Percentiles rank a stretch among this genome's conserved stretches.
phyloP scores from a whole-genome alignment of 2,797 vertebrate species.

The Protosalanx chinensis region DNA sequence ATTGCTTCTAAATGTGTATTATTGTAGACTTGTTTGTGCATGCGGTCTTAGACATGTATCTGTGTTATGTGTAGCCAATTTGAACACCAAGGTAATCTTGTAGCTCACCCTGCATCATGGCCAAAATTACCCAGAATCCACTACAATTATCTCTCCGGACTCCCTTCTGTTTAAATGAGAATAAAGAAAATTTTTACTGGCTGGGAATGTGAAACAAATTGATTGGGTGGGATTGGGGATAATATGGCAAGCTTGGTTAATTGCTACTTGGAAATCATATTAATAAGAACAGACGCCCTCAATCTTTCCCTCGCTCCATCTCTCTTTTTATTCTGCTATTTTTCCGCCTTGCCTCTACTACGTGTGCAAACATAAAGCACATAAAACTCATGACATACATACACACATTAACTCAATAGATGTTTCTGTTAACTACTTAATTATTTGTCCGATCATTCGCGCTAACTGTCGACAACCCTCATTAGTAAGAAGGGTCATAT shows the following conservation, averaged over 20 bases:
- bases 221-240: slow-evolving; percentile 46
- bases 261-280: slow-evolving; percentile 59
- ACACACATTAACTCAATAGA: no score
- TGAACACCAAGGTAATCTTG: slow-evolving; percentile 36
- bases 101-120: slow-evolving; percentile 36
- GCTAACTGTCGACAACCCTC: background rate
- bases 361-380: background rate
- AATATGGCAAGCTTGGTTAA: slow-evolving; percentile 54
- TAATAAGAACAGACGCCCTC: slow-evolving; percentile 60
- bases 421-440: background rate
- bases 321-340: background rate
- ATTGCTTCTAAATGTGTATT: no score
- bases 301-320: slow-evolving; percentile 18
- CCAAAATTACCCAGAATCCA: slow-evolving; percentile 56
- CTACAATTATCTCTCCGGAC: slow-evolving; percentile 47
- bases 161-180: slow-evolving; percentile 49
- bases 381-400: no score
- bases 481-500: background rate
- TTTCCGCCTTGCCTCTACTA: background rate
- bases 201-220: slow-evolving; percentile 40
- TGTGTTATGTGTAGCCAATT: background rate
- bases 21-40: no score
- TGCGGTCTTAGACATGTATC: background rate
- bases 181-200: slow-evolving; percentile 58
- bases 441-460: background rate